phyloP scores from a whole-genome alignment of 2,797 vertebrate species.

The Bradypus variegatus region DNA sequence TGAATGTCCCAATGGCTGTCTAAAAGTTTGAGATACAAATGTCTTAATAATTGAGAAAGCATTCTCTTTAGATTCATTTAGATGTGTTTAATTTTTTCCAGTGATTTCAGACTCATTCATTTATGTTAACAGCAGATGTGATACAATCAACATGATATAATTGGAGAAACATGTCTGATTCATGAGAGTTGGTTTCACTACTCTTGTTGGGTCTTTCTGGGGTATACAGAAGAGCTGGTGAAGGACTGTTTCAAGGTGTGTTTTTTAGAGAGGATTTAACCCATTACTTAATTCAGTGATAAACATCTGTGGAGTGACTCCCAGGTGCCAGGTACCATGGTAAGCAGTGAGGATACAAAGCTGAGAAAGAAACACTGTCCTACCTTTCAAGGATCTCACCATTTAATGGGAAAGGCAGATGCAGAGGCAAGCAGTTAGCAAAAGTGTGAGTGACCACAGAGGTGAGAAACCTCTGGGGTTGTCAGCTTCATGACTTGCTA shows the following conservation, averaged over 20 bases:
- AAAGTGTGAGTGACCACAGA: background rate
- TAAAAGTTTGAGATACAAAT: background rate
- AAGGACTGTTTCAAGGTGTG: background rate
- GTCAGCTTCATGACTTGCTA: accelerated
- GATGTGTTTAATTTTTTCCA: background rate
- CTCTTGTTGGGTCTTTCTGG: background rate
- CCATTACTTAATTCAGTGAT: background rate
- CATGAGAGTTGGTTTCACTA: background rate
- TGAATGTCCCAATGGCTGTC: background rate
- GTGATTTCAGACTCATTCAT: background rate
- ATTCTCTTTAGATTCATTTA: background rate
- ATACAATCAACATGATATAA: background rate
- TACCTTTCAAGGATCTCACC: background rate
- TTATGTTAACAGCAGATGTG: background rate
- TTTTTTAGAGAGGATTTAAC: background rate
- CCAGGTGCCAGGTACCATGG: background rate
- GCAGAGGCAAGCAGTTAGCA: background rate
- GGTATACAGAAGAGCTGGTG: background rate
- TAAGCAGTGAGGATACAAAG: background rate
- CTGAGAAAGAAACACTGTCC: background rate
- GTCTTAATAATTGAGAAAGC: background rate
- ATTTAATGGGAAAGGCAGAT: background rate
- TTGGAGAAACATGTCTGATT: background rate
- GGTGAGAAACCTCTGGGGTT: background rate
- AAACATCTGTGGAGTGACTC: background rate